Conservation (phyloP, 2,113 vertebrate genomes). For the Nesospiza acunhae region DNA sequence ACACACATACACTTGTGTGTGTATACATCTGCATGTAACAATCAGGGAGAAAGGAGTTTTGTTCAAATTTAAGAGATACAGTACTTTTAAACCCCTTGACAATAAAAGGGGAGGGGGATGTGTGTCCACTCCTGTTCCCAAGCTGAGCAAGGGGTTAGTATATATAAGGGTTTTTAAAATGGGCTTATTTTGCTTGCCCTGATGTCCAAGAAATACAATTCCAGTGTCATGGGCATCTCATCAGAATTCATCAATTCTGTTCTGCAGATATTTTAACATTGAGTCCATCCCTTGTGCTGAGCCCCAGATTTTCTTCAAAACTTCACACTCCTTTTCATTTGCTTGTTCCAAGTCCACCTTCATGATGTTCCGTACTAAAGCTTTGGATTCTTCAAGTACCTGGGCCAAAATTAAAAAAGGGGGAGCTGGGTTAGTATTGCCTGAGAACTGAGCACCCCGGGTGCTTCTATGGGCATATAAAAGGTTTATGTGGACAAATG, state of each 20-base stretch:
- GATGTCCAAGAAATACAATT: slow-evolving; percentile 57
- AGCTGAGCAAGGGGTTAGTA: slow-evolving; percentile 30
- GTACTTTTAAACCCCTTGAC: slow-evolving; percentile 76
- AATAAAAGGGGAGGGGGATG: slow-evolving; percentile 45
- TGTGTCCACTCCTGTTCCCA: slow-evolving; percentile 57
- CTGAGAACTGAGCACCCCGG: background rate
- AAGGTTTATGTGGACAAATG: fast-evolving
- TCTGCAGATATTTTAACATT: slow-evolving; percentile 93
- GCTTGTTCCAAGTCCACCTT: slow-evolving; percentile 89
- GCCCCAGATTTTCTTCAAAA: slow-evolving; percentile 94
- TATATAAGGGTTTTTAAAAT: slow-evolving; percentile 7
- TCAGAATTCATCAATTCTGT: slow-evolving; percentile 91
- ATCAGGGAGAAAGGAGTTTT: slow-evolving; percentile 70
- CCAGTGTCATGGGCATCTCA: slow-evolving; percentile 50
- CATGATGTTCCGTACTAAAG: slow-evolving; percentile 88
- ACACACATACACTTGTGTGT: slow-evolving; percentile 4
- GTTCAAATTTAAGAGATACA: slow-evolving; percentile 78
- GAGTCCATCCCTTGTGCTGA: slow-evolving; percentile 95
- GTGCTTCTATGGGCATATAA: background rate
- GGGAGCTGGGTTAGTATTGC: background rate
- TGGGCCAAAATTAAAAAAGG: slow-evolving; percentile 25
- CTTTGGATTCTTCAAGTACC: slow-evolving; percentile 97
- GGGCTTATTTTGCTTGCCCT: slow-evolving; percentile 29
- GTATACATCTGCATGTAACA: slow-evolving; percentile 25
- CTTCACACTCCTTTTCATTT: slow-evolving; percentile 94